Evolutionary conservation across 37 sponge, comb jelly and placozoan species (phyloP), one percentile per base, ranked within the genome.

Genomic region (Diacarnus erythraeanus): DNA sequence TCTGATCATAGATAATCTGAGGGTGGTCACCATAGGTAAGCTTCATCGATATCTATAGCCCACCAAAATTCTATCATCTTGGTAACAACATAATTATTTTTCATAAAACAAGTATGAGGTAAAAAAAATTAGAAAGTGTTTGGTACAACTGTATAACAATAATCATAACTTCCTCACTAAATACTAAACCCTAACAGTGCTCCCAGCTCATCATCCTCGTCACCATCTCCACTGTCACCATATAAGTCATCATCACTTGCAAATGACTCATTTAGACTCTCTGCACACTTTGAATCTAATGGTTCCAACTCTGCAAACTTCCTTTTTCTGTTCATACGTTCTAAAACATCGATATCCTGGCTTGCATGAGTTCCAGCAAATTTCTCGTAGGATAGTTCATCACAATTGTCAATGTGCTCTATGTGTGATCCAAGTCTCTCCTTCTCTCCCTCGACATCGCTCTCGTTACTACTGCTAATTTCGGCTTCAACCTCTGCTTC

Each of bases 401-500:
- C 35, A 21, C 75, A 58, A 0, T 75, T 41, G 8, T 81, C 77
- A 0, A 47, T 25, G 12, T 42, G 17, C 26, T 56, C 70, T 0
- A 76, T 38, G 40, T 27, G 68, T 18, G 71, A 59, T 2, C 77
- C 77, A 39, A 74, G 71, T 34, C 59, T 37, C 57, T 68, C 79
- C 33, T n/a, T 22, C 38, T 38, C 69, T 21, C 74, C 74, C 10
- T 60, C 82, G 6, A 44, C 35, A 25, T 9, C 21, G 38, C 34
- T 41, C 5, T 38, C 38, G 20, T 40, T 87, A 38, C 44, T 69
- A 41, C 69, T 81, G 61, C 59, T 78, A 69, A 80, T 82, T 74
- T 89, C 94, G 63, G 89, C 92, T 41, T 94, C 88, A 21, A 94
- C 89, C 72, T 94, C 94, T 0, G 80, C 80, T 17, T 85, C 80